Conservation (phyloP, 2,113 vertebrate species). For the Rhineura floridana region DNA sequence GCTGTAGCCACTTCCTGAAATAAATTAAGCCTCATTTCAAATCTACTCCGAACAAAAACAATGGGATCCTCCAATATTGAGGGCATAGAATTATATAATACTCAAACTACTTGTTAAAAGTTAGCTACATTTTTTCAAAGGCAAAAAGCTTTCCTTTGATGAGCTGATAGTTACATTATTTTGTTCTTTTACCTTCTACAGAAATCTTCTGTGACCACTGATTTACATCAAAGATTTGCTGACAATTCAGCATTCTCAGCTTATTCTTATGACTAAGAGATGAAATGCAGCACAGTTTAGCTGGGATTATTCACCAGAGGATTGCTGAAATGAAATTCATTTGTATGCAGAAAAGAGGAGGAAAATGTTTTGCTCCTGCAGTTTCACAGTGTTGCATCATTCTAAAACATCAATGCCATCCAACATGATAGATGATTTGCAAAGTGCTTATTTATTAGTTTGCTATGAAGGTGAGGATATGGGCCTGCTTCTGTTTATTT, state of each 20-base stretch:
- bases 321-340: slow-evolving; percentile 48
- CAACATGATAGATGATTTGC: slow-evolving; percentile 25
- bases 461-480: neutral
- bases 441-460: slow-evolving; percentile 32
- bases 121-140: slow-evolving; percentile 46
- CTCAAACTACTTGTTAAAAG: slow-evolving; percentile 37
- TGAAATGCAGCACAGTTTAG: slow-evolving; percentile 59
- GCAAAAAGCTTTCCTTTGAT: slow-evolving; percentile 54
- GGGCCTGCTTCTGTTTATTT: neutral
- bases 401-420: slow-evolving; percentile 32
- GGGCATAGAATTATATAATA: slow-evolving; percentile 38
- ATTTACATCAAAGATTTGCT: slow-evolving; percentile 70
- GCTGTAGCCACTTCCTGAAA: neutral
- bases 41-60: slow-evolving; percentile 25
- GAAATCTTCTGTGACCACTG: slow-evolving; percentile 53
- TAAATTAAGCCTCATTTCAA: slow-evolving; percentile 15
- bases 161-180: slow-evolving; percentile 44
- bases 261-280: slow-evolving; percentile 54
- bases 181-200: slow-evolving; percentile 32
- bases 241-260: slow-evolving; percentile 60
- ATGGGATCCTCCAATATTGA: slow-evolving; percentile 61
- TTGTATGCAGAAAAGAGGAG: slow-evolving; percentile 45
- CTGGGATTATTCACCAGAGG: slow-evolving; percentile 62
- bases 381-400: slow-evolving; percentile 34
- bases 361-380: slow-evolving; percentile 28